Evolutionary conservation across 1,140 invertebrate genomes (phyloP).

Genomic region (Trigoniulus corallinus): DNA sequence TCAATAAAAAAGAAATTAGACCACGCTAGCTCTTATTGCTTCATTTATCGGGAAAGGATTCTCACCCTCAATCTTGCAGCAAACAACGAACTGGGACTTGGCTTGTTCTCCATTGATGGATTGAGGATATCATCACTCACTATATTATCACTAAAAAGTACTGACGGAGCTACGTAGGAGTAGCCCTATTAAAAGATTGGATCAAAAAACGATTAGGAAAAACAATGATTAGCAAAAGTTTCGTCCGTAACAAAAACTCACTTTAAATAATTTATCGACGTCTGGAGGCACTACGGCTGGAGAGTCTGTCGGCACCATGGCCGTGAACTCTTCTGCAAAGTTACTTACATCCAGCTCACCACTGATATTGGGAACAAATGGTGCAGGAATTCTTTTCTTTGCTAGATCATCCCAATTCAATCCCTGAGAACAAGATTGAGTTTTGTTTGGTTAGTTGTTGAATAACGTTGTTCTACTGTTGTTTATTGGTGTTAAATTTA

Average conservation of each 20-base stretch:
- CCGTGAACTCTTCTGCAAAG: constrained; percentile 91
- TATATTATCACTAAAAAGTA: constrained; percentile 69
- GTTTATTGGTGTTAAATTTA: too few relatives aligned
- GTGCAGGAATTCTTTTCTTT: constrained; percentile 51
- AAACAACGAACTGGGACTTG: too few relatives aligned
- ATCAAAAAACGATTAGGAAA: constrained; percentile 6
- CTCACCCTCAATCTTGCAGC: constrained; percentile 35
- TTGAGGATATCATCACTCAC: constrained; percentile 52
- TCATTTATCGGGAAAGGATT: too few relatives aligned
- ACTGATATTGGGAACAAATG: constrained; percentile 61
- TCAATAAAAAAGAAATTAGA: constrained; percentile 19
- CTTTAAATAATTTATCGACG: constrained; percentile 74
- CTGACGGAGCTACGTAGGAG: constrained; percentile 85
- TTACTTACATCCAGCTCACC: constrained; percentile 84
- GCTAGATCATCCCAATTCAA: constrained; percentile 61
- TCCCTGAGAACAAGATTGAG: constrained; percentile 25
- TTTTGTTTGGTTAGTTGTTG: too few relatives aligned
- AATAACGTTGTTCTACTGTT: constrained; percentile 5
- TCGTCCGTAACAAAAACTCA: constrained; percentile 17
- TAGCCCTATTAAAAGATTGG: constrained; percentile 45
- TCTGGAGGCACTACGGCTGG: constrained; percentile 69
- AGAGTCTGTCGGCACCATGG: constrained; percentile 74
- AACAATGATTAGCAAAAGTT: not conserved
- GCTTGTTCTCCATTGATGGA: constrained; percentile 28
- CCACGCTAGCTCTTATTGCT: too few relatives aligned